These are phyloP conservation scores for Lerista edwardsae DNA, from an alignment of 2,797 vertebrate genomes.

Conservation along the genomic window DNA sequence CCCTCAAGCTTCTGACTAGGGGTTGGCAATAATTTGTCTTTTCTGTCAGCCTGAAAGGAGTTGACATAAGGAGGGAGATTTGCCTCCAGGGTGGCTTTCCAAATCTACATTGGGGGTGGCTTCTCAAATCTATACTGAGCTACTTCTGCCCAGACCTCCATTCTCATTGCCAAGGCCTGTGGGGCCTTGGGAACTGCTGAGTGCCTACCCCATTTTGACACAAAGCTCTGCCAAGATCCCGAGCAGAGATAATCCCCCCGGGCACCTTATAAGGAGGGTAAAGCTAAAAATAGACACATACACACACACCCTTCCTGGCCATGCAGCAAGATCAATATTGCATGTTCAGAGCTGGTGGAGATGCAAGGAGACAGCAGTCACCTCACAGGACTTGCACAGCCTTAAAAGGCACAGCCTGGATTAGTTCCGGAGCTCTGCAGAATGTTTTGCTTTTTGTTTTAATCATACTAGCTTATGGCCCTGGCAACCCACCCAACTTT, in stretches of 20 bases:
- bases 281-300: slow-evolving; percentile 67
- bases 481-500: not conserved
- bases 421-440: too few species aligned
- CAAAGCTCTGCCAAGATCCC: slow-evolving; percentile 57
- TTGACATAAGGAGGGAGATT: too few species aligned
- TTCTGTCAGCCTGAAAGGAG: too few species aligned
- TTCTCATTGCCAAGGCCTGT: too few species aligned
- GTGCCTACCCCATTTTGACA: slow-evolving; percentile 23
- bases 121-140: too few species aligned
- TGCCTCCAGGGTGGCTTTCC: too few species aligned
- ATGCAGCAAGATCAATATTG: slow-evolving; percentile 58
- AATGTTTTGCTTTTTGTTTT: too few species aligned
- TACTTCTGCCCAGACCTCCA: too few species aligned
- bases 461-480: not conserved
- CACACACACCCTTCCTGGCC: slow-evolving; percentile 40
- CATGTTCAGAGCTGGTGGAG: not conserved
- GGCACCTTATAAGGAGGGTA: slow-evolving; percentile 71
- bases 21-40: too few species aligned
- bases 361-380: too few species aligned
- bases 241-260: slow-evolving; percentile 48
- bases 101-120: too few species aligned
- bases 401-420: not conserved
- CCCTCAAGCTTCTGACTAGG: too few species aligned
- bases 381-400: not conserved
- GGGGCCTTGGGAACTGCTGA: not conserved